These are phyloP conservation scores for Butorides virescens DNA, from an alignment of 2,113 vertebrate species.

Conservation along the genomic window DNA sequence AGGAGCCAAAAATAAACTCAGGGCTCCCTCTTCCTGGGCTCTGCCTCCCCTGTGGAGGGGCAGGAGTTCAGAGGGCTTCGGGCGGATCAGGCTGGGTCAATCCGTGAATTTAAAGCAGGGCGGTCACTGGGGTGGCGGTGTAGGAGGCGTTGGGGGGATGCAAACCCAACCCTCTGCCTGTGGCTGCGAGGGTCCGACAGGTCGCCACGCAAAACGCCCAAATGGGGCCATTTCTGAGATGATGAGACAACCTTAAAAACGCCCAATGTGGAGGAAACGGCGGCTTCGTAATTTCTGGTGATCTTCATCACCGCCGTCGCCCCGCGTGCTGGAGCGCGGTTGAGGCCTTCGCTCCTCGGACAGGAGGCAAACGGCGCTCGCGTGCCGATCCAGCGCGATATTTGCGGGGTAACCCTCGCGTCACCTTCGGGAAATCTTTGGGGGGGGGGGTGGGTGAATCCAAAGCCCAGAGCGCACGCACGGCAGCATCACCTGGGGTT, in stretches of 20 bases:
- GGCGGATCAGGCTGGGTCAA: neutral
- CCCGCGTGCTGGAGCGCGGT: fast-evolving
- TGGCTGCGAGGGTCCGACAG: neutral
- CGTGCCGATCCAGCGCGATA: slow-evolving; percentile 27
- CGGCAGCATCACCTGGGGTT: neutral
- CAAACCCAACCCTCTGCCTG: too few relatives aligned
- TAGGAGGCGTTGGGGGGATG: fast-evolving
- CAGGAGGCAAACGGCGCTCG: slow-evolving; percentile 45
- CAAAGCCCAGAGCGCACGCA: neutral
- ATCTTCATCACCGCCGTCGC: neutral
- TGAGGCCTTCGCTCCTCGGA: too few relatives aligned
- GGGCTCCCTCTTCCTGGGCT: neutral
- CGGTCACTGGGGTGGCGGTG: fast-evolving
- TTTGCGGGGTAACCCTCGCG: slow-evolving; percentile 63
- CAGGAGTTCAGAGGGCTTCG: neutral
- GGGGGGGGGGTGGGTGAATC: neutral
- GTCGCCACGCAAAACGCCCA: neutral
- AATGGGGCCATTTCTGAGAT: neutral
- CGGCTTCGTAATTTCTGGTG: neutral
- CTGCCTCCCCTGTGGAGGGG: neutral
- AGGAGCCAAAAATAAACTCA: too few relatives aligned
- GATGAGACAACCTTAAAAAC: neutral
- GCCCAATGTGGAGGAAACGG: neutral
- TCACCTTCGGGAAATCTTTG: slow-evolving; percentile 60
- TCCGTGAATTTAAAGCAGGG: fast-evolving